Conservation (phyloP, 2,888 invertebrate species). For the Dusona sp. region DNA sequence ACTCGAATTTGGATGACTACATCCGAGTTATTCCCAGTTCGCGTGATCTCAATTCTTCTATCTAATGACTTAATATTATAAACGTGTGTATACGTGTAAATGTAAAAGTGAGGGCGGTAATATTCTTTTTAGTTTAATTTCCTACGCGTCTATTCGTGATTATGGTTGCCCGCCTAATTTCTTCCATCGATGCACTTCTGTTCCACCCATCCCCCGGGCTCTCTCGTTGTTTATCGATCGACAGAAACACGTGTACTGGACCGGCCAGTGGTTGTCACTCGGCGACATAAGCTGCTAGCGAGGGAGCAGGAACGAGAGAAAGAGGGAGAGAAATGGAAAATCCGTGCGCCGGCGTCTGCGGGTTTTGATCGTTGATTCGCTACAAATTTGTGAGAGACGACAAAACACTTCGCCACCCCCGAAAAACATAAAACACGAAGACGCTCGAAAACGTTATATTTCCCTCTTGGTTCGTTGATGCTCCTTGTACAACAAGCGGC, state of each 20-base stretch:
- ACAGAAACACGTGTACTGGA: conserved; percentile 76
- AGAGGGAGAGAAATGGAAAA: conserved; percentile 43
- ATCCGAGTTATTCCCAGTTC: background rate
- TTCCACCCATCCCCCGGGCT: conserved; percentile 7
- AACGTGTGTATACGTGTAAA: no score
- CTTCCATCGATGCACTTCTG: conserved; percentile 58
- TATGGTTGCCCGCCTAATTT: conserved; percentile 34
- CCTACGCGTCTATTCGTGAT: conserved; percentile 14
- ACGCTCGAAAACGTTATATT: background rate
- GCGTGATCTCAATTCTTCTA: background rate
- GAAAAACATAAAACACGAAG: conserved; percentile 43
- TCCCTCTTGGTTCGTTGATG: conserved; percentile 56
- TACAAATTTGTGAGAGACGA: conserved; percentile 2
- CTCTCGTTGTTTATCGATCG: conserved; percentile 76
- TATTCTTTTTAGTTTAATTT: background rate
- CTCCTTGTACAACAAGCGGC: conserved; percentile 47
- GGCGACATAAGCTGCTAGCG: conserved; percentile 22
- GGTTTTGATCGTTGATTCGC: conserved; percentile 65
- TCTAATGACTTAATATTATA: background rate
- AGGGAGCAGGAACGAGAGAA: conserved; percentile 19
- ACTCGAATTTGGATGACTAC: background rate
- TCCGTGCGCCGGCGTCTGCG: conserved; percentile 67
- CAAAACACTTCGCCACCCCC: conserved; percentile 38
- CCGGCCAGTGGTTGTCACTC: conserved; percentile 74
- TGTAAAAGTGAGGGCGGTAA: background rate